phyloP scores from a whole-genome alignment of 2,797 vertebrate species.

The Phoebastria nigripes region DNA sequence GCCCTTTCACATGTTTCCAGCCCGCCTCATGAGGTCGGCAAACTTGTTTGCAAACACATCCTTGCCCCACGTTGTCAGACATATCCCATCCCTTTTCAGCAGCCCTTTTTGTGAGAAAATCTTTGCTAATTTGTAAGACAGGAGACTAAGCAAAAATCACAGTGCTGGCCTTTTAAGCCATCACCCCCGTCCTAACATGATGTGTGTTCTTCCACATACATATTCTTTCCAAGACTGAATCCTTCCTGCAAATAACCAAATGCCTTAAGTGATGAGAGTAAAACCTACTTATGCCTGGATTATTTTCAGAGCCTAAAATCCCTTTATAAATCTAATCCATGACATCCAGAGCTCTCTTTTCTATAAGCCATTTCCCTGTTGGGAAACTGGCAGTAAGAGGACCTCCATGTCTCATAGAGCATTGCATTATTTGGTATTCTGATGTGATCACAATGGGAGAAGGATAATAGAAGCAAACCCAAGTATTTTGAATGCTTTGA shows the following conservation, averaged over 20 bases:
- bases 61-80: fast-evolving
- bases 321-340: not conserved
- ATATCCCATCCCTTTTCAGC: not conserved
- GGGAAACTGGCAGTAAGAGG: not conserved
- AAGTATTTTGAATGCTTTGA: not conserved
- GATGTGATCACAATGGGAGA: not conserved
- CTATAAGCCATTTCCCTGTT: not conserved
- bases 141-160: not conserved
- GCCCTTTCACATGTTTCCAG: not conserved
- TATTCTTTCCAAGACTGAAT: not conserved
- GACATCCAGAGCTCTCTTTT: not conserved
- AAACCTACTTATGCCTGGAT: not conserved
- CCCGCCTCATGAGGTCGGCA: fast-evolving
- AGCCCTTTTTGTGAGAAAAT: not conserved
- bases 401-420: not conserved
- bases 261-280: not conserved
- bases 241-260: not conserved
- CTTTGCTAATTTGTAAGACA: not conserved
- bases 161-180: not conserved
- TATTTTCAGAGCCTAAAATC: conserved; percentile 11
- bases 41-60: not conserved
- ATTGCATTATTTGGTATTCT: not conserved
- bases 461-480: not conserved
- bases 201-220: not conserved
- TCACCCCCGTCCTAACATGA: not conserved